Evolutionary conservation across 2,797 vertebrate species (phyloP), one percentile per base, ranked within the genome.

Genomic region (Hoplostethus mediterraneus): DNA sequence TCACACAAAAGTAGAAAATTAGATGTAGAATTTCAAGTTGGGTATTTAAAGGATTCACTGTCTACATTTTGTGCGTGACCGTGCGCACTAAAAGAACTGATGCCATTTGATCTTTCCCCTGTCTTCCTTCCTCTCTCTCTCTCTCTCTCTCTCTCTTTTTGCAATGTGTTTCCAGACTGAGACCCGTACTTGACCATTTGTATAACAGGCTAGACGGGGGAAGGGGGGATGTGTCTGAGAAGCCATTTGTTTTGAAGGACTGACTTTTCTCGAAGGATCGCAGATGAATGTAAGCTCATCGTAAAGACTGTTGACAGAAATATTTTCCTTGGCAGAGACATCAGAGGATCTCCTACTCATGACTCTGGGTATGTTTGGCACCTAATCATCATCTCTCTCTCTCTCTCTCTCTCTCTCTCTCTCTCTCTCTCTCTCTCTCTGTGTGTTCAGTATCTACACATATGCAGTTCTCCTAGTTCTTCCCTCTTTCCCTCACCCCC

Each of bases 301-400:
- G 57, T 25, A 7, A 57, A 63, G 62, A 74, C 67, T 63, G 53
- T 65, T 59, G 28, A 70, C 49, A 38, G 0, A 58, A 54, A 78
- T 57, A 30, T 74, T 76, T 71, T 78, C 38, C 63, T 79, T 85
- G 69, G 81, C 72, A 75, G 49, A 75, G 52, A 31, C 31, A 60
- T 40, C 4, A 48, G 21, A 77, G 51, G 3, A 5, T 65, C 69
- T 84, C 78, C 66, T 56, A 71, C 66, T 63, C 65, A 44, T 53
- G 72, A 28, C 38, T 71, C 38, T 71, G 44, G 59, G 61, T 52
- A 10, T 33, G 4, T 71, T 70, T 75, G 59, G 69, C 64, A 71
- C 12, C 60, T n/a, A 49, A 75, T 44, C 36, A 31, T 63, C 4
- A 4, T 47, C 42, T 48, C 54, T 4, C 25, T 44, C 64, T 47